Evolutionary conservation across 2,888 invertebrate genomes (phyloP), one percentile per base, ranked within the genome.

Genomic region (Phyto melanocephala): DNA sequence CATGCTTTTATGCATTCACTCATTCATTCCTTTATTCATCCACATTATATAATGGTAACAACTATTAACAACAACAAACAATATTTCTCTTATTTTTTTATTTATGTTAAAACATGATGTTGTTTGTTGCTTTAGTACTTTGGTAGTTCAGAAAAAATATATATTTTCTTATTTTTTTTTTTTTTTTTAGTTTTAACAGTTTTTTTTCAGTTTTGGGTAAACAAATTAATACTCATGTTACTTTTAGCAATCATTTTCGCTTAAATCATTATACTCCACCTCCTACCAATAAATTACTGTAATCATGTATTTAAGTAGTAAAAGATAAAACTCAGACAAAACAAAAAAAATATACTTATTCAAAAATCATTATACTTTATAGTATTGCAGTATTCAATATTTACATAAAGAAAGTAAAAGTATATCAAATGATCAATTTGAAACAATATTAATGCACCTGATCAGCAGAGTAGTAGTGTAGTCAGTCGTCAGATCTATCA

Each of bases 231-330:
- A 20, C 58, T 52, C 42, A 60, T 47, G 60, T 72, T 67, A 63
- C 42, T 52, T 60, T 54, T 28, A 17, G 62, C 62, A 60, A 52
- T 62, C 33, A 62, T 71, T 80, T 74, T 67, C 67, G 52, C 47
- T 40, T 42, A 45, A 74, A 80, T 74, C 72, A 80, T 45, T 68
- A 35, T 63, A 47, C 65, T 52, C 67, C 72, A 42, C 56, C 42
- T 37, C 58, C 63, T 58, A 63, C 74, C 72, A 80, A 68, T 80
- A 74, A 74, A 80, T 74, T 72, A 50, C 72, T 15, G 50, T 62
- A 79, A 79, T 79, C 60, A 79, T 52, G 54, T 58, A 60, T 58
- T 72, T 56, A 62, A 37, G 28, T 40, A 63, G 63, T 70, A 56
- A 24, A 13, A 47, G 70, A 78, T 78, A 70, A 78, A 63, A 70